A percentile compares a stretch with the other conserved stretches of the same genome.
Conservation (phyloP, 1,140 invertebrate genomes). For the Palaemon carinicauda region DNA sequence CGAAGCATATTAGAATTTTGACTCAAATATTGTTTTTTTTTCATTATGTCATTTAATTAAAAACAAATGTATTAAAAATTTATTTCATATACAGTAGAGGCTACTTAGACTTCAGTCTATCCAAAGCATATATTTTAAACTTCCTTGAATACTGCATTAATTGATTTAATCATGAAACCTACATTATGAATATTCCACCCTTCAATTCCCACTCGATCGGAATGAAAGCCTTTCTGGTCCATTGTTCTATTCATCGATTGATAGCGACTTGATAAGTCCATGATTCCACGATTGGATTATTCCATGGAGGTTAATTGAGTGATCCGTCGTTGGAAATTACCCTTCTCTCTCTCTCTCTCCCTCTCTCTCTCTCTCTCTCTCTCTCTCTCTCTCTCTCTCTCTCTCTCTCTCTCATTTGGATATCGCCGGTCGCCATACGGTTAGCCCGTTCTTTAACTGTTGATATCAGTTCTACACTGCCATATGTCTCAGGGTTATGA, state of each 20-base stretch:
- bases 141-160: too few relatives aligned
- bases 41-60: too few relatives aligned
- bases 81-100: too few relatives aligned
- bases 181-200: background rate
- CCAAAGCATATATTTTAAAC: too few relatives aligned
- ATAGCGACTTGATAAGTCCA: background rate
- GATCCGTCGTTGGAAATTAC: background rate
- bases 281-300: background rate
- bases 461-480: too few relatives aligned
- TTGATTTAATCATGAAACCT: too few relatives aligned
- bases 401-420: constrained; percentile 20
- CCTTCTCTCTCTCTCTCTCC: background rate
- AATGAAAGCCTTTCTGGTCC: too few relatives aligned
- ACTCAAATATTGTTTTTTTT: background rate
- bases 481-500: too few relatives aligned
- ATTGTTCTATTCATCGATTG: too few relatives aligned
- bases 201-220: background rate
- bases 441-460: too few relatives aligned
- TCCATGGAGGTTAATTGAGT: background rate
- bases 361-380: constrained; percentile 14
- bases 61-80: background rate
- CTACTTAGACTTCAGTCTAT: too few relatives aligned
- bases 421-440: too few relatives aligned
- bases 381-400: constrained; percentile 7
- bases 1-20: background rate